These are phyloP conservation scores for Lagorchestes hirsutus DNA, from an alignment of 2,797 vertebrate genomes.

Conservation along the genomic window DNA sequence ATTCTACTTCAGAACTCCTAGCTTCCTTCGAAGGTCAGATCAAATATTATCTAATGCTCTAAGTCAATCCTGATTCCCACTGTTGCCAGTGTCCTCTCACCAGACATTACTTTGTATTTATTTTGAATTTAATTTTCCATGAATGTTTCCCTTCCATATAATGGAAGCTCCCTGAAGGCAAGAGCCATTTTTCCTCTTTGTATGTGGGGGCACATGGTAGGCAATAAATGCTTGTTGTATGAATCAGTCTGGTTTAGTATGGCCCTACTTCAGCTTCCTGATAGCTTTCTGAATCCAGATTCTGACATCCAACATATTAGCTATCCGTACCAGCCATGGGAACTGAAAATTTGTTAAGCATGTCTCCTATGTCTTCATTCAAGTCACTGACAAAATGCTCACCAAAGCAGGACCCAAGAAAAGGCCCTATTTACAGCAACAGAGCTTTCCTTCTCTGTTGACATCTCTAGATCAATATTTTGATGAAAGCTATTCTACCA, in stretches of 20 bases:
- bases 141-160: not conserved
- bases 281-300: not conserved
- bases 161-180: not conserved
- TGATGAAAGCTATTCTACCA: not conserved
- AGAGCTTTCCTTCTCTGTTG: not conserved
- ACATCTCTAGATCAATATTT: not conserved
- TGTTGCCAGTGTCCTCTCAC: not conserved
- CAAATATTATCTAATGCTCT: not conserved
- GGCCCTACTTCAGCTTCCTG: not conserved
- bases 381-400: not conserved
- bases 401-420: not conserved
- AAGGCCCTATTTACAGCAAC: not conserved
- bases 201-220: not conserved
- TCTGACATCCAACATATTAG: not conserved
- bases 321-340: not conserved
- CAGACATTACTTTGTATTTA: not conserved
- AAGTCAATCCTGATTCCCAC: not conserved
- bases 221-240: not conserved
- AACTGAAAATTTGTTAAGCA: not conserved
- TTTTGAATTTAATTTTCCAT: not conserved
- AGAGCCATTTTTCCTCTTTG: not conserved
- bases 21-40: not conserved
- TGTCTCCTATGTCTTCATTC: not conserved
- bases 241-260: not conserved
- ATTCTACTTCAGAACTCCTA: not conserved